Base-by-base conservation (phyloP, 2,888 invertebrate species). In the Bibio marci region DNA sequence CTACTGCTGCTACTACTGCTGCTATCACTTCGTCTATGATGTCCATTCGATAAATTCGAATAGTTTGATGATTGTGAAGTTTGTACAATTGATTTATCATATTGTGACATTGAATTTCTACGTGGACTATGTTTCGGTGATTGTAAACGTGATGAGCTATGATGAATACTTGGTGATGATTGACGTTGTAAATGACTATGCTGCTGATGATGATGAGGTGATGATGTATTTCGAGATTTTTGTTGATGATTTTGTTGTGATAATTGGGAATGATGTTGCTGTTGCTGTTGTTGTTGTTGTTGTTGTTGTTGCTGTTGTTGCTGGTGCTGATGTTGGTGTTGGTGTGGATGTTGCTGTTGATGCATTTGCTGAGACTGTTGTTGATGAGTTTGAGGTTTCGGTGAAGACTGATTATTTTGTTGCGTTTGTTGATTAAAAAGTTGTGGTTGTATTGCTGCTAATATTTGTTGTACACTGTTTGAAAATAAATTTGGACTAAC, bases 401-500 rank as follows among this genome's bases (percentile, higher is more conserved):
- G 5, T 4, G 44, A 41, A 38, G 51, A 38, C 43, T 58, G 55
- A 14, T 61, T 58, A 40, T 61, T 63, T 35, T 55, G 45, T 1
- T 55, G 54, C n/a, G n/a, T n/a, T n/a, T 56, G 55, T 1, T 55
- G 54, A 1, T 59, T 57, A 49, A 62, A 61, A n/a, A 80, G 70
- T 55, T 78, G 78, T 19, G 80, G 78, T 51, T 76, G 78, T 52
- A 83, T 62, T 4, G 80, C 79, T 52, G 78, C 80, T 15, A 83
- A 64, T 43, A 83, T 58, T 53, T 82, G 82, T 52, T 81, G 81
- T 11, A 73, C 73, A 47, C 77, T 75, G 52, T 75, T 80, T 30
- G 80, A 71, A 45, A 83, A 67, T 37, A 83, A 71, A 60, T 82
- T 82, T 39, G 79, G 76, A 50, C 80, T 82, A 37, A 82, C 59